phyloP scores from a whole-genome alignment of 2,888 invertebrate species.

The Anarsia innoxiella region DNA sequence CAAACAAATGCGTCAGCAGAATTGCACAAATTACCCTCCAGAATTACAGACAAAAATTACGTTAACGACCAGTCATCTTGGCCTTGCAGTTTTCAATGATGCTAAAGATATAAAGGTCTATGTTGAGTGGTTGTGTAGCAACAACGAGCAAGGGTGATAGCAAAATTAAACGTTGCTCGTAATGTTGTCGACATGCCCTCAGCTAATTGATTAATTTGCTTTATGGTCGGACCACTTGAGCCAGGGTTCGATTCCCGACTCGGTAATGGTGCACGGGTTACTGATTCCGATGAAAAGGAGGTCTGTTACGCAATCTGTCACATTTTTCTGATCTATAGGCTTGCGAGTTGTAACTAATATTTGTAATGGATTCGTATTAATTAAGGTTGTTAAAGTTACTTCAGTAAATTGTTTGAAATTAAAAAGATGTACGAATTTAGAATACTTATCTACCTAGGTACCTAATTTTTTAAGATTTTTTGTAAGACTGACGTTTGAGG shows the following conservation, averaged over 20 bases:
- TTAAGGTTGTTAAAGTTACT: no score
- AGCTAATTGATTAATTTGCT: conserved; percentile 75
- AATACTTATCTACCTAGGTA: no score
- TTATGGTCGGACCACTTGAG: conserved; percentile 69
- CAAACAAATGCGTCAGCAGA: conserved; percentile 67
- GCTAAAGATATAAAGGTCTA: conserved; percentile 7
- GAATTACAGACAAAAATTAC: conserved; percentile 52
- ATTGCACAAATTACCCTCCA: conserved; percentile 57
- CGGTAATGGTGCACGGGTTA: conserved; percentile 60
- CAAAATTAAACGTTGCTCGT: conserved; percentile 70
- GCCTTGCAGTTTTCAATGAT: conserved; percentile 5
- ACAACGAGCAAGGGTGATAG: conserved; percentile 37
- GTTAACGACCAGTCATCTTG: conserved; percentile 26
- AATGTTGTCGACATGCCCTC: conserved; percentile 73
- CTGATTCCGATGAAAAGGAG: conserved; percentile 49
- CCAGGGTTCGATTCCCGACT: conserved; percentile 54
- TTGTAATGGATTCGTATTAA: conserved; percentile 30
- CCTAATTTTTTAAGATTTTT: no score
- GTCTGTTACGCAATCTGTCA: conserved; percentile 71
- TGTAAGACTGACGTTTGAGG: no score
- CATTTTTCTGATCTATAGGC: conserved; percentile 48
- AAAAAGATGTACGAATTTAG: no score
- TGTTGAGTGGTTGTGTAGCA: conserved; percentile 9
- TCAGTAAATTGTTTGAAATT: no score
- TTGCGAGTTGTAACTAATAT: conserved; percentile 24